Base-by-base conservation (phyloP, 2,113 vertebrate genomes). In the Sceloporus tristichus region DNA sequence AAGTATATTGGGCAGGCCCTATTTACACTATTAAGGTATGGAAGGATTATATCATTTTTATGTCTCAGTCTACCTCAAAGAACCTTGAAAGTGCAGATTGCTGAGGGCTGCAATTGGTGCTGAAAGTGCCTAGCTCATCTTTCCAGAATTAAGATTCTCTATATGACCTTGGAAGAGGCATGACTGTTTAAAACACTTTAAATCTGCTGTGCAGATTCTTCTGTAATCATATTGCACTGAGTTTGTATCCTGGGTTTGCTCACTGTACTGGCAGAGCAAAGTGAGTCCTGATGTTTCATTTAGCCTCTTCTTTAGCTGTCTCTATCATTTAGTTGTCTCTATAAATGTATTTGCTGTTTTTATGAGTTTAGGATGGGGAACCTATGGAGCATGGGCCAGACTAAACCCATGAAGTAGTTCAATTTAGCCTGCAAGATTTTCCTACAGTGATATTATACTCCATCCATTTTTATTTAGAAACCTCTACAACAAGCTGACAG, bases 401-500 rank as follows among this genome's bases (percentile, higher is more conserved):
- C 59, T 62, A 18, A 62, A 18, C 59, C 59, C 13, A 18, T 62
- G 59, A 18, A 18, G 59, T 16, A 14, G 13, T 14, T 62, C 59
- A 62, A 62, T 62, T 14, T 16, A 62, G 9, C 6, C 79, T 3
- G 8, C 14, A 5, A 19, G 27, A 4, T 34, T 34, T 82, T 62
- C 18, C 59, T 14, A 18, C 11, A 14, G 59, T 62, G 59, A 62
- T 62, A 62, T 62, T 27, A 18, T n/a, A 42, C 48, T 8, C 6
- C 40, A 59, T 68, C 40, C 25, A 29, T 42, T 70, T 62, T 48
- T 34, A n/a, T 71, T 56, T 54, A 77, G 65, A 59, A 38, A 59
- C 42, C 8, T 14, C 0, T 2, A 0, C 8, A 21, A 16, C 62
- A 19, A 19, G 9, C 11, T 68, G 9, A 10, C 56, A 11, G 56